A percentile compares a stretch with the other conserved stretches of the same genome.
Evolutionary conservation across 2,113 vertebrate species (phyloP).

Genomic region (Carettochelys insculpta): DNA sequence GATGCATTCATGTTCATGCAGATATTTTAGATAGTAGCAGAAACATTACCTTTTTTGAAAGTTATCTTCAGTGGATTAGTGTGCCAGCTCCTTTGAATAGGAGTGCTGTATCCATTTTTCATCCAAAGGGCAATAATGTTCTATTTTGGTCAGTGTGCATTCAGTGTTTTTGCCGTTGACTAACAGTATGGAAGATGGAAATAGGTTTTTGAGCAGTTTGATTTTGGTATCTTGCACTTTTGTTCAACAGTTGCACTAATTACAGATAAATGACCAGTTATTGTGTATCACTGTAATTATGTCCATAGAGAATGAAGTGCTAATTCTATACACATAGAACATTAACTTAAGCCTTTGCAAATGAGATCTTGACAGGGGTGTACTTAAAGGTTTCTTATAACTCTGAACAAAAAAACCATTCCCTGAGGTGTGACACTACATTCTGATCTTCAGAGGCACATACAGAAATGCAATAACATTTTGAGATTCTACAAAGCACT

Average conservation of each 20-base stretch:
- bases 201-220: background rate
- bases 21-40: conserved; percentile 3
- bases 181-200: conserved; percentile 31
- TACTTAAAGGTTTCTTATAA: background rate
- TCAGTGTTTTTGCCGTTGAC: conserved; percentile 18
- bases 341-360: conserved; percentile 26
- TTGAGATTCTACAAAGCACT: conserved; percentile 60
- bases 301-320: background rate
- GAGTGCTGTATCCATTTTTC: background rate
- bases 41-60: background rate
- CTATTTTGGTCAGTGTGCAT: background rate
- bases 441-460: conserved; percentile 49
- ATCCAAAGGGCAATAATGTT: background rate
- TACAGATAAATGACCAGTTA: background rate
- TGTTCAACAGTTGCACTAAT: background rate
- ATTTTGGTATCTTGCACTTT: background rate
- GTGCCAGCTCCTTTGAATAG: conserved; percentile 1
- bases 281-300: conserved; percentile 37
- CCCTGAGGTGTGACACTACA: conserved; percentile 64
- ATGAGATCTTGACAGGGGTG: background rate
- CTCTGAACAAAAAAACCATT: conserved; percentile 32
- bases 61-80: conserved; percentile 4
- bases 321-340: background rate
- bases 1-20: too few species aligned
- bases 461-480: conserved; percentile 66